Percentiles rank a stretch among this genome's conserved stretches.
Evolutionary conservation across 2,113 vertebrate species (phyloP).

Genomic region (Nothoprocta perdicaria): DNA sequence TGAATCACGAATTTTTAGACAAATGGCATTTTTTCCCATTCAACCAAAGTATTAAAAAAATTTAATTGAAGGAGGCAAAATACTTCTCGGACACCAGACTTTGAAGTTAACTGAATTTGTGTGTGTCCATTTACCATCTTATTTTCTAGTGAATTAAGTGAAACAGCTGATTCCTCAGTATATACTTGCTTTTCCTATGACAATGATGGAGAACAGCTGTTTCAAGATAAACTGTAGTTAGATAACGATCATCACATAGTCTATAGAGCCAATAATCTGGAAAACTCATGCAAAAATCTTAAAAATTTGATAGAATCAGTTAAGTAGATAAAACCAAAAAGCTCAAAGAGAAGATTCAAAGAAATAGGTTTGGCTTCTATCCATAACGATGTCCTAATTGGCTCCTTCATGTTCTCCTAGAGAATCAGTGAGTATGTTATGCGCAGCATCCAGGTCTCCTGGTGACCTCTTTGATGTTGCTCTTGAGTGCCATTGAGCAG

Average conservation of each 20-base stretch:
- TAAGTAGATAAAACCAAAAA: not conserved
- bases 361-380: not conserved
- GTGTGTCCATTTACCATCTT: not conserved
- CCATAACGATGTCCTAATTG: not conserved
- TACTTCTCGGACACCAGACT: not conserved
- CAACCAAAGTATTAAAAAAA: conserved; percentile 32
- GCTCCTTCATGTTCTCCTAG: not conserved
- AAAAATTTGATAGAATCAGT: not conserved
- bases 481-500: not conserved
- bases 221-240: not conserved
- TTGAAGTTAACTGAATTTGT: conserved; percentile 13
- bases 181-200: not conserved
- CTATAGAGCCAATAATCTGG: not conserved
- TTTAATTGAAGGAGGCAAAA: conserved; percentile 31
- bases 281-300: not conserved
- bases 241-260: not conserved
- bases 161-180: not conserved
- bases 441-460: not conserved
- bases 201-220: not conserved
- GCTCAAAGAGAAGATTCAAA: not conserved
- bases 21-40: conserved; percentile 37
- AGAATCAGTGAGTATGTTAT: not conserved
- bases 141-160: not conserved
- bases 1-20: conserved; percentile 23
- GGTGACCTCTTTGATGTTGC: not conserved